A percentile compares a stretch with the other conserved stretches of the same genome.
phyloP scores from a whole-genome alignment of 2,113 vertebrate genomes.

The Lepus timidus region DNA sequence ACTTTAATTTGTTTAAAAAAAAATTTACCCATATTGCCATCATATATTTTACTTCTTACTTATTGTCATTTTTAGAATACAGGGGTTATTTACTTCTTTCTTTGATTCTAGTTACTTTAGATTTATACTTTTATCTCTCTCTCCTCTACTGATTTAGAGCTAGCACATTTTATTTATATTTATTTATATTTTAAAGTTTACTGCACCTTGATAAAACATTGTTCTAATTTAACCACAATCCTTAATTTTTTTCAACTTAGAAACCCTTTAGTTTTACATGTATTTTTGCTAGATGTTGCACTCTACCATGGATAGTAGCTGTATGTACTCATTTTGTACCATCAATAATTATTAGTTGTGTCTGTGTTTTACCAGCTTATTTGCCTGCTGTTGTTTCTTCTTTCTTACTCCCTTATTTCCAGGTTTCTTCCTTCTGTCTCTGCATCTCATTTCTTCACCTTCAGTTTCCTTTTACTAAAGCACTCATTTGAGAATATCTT shows the following conservation, averaged over 20 bases:
- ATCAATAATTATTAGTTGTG: neutral
- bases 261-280: neutral
- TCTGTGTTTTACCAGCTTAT: neutral
- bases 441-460: neutral
- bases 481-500: conserved; percentile 21
- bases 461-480: neutral
- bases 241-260: neutral
- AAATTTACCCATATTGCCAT: neutral
- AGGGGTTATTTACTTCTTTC: neutral
- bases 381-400: neutral
- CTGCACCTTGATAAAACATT: neutral
- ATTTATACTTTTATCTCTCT: neutral
- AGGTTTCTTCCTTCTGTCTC: neutral
- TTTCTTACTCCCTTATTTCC: neutral
- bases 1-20: neutral
- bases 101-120: neutral
- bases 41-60: neutral
- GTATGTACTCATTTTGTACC: neutral
- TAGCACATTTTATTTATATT: neutral
- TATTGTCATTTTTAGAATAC: neutral
- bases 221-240: neutral
- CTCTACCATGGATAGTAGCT: neutral
- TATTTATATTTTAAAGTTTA: conserved; percentile 45
- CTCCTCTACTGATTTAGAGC: neutral
- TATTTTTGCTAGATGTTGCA: neutral